A percentile compares a stretch with the other conserved stretches of the same genome.
Evolutionary conservation across 2,888 invertebrate species (phyloP).

Genomic region (Cantharis rustica): DNA sequence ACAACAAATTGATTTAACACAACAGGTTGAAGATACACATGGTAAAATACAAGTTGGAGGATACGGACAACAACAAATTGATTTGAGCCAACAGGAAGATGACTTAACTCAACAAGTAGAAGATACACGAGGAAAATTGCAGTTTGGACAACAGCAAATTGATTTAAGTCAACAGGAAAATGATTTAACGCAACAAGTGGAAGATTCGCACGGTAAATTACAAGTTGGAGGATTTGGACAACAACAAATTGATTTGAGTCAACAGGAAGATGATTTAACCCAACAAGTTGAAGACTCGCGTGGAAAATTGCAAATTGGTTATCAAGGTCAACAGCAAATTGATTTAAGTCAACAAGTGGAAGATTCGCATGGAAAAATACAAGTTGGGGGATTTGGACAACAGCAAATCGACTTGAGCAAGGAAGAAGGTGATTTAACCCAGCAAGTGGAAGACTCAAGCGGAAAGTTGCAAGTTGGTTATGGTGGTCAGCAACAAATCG

Average conservation of each 20-base stretch:
- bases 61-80: too few relatives aligned
- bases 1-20: constrained; percentile 36
- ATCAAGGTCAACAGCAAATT: constrained; percentile 4
- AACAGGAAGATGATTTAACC: constrained; percentile 19
- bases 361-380: constrained; percentile 27
- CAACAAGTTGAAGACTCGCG: constrained; percentile 22
- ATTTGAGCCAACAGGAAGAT: constrained; percentile 36
- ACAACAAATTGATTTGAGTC: constrained; percentile 35
- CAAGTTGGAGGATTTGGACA: background rate
- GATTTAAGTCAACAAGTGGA: constrained; percentile 30
- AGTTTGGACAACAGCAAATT: constrained; percentile 20
- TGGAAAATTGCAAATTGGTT: constrained; percentile 15
- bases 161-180: constrained; percentile 18
- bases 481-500: background rate
- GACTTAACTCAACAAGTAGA: constrained; percentile 35
- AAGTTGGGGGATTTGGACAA: constrained; percentile 8
- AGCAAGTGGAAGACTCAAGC: constrained; percentile 14
- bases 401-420: constrained; percentile 20
- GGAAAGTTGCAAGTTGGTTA: constrained; percentile 5
- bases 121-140: background rate
- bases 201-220: background rate
- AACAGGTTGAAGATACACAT: constrained; percentile 34
- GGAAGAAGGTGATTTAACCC: constrained; percentile 35
- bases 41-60: constrained; percentile 8
- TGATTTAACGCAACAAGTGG: constrained; percentile 39